Base-by-base conservation (phyloP, 2,888 invertebrate genomes). In the Ichneumoninae sp. region DNA sequence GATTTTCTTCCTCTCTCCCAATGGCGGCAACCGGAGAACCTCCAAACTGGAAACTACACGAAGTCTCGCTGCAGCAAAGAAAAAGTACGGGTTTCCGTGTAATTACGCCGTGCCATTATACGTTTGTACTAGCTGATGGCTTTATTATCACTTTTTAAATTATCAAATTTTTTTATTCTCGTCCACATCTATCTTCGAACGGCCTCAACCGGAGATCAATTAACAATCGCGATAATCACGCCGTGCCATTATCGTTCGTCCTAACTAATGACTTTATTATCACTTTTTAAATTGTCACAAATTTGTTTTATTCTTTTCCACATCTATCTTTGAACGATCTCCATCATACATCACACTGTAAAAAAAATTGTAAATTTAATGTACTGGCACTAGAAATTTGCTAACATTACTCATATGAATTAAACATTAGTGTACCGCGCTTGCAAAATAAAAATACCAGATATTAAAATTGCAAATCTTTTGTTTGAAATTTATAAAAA, bases 1-100 rank as follows among this genome's bases (percentile, higher is more conserved):
- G 66, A 73, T 78, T 73, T 71, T 66, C 33, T 68, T 68, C n/a
- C 22, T 13, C 22, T 52, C 73, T 66, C 65, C 57, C 68, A 74
- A 26, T 13, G 78, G n/a, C 36, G 36, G 66, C n/a, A 40, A 47
- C 33, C 74, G 68, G 54, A 5, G 22, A 63, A 30, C 36, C 19
- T 75, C 13, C 4, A 33, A 63, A 74, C 19, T 63, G 47, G 44
- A 74, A 63, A 71, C 22, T 60, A 40, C 13, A 30, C 30, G 8
- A 47, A 50, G 30, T 75, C 30, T 36, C 33, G 50, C 19, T 10
- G 30, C 16, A 30, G 36, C 22, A 73, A 47, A 13, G 50, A 30
- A 33, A 50, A 33, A 52, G 30, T 52, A 19, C 26, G 30, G 22
- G 69, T 70, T 16, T 16, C 5, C 16, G 33, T 13, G 40, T 66